Percentiles rank a stretch among this genome's conserved stretches.
These are phyloP conservation scores for Pseudobourletiella spinata DNA, from an alignment of 1,140 invertebrate genomes.

Conservation along the genomic window DNA sequence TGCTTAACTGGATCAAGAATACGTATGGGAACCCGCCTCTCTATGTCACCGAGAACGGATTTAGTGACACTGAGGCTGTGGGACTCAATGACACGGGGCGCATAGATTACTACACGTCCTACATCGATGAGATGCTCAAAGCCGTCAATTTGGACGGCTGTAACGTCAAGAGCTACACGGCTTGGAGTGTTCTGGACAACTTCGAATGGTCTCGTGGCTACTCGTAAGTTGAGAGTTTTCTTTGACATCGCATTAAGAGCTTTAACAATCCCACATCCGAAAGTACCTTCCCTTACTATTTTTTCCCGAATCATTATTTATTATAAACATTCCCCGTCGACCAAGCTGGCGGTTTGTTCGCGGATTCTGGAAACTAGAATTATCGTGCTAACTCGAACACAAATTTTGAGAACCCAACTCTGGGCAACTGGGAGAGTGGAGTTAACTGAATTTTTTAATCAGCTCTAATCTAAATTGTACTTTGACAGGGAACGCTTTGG, in stretches of 20 bases:
- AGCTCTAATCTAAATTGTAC: neutral
- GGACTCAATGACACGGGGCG: constrained; percentile 18
- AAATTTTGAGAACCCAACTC: too few species aligned
- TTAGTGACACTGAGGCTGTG: constrained; percentile 24
- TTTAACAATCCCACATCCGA: too few species aligned
- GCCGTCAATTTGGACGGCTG: constrained; percentile 28
- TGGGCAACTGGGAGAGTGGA: too few species aligned
- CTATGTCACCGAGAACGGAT: constrained; percentile 36
- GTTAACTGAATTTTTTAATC: neutral
- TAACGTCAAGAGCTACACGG: too few species aligned
- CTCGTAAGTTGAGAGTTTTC: too few species aligned
- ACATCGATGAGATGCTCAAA: constrained; percentile 29
- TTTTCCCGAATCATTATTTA: neutral
- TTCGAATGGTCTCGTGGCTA: constrained; percentile 57
- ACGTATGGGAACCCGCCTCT: constrained; percentile 34
- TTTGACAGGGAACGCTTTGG: constrained; percentile 56
- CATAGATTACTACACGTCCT: constrained; percentile 19
- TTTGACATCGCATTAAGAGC: too few species aligned
- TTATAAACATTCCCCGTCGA: neutral
- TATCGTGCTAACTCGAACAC: too few species aligned
- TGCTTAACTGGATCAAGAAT: constrained; percentile 35
- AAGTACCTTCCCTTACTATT: neutral
- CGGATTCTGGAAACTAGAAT: too few species aligned
- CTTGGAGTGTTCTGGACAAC: constrained; percentile 49
- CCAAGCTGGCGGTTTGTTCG: too few species aligned